These are phyloP conservation scores for Tyrannus savana DNA, from an alignment of 2,113 vertebrate genomes.

Conservation along the genomic window DNA sequence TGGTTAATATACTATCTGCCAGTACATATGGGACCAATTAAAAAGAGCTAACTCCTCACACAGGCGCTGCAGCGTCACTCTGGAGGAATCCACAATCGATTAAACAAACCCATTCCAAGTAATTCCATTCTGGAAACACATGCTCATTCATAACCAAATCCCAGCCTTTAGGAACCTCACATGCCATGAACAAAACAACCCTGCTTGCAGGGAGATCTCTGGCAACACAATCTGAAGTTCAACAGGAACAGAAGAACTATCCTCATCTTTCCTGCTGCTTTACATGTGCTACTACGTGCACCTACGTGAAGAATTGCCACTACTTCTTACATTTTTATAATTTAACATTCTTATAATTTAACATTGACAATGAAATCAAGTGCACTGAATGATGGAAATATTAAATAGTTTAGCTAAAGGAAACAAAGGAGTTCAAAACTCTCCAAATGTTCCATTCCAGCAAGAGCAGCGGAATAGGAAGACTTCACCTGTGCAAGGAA, in stretches of 20 bases:
- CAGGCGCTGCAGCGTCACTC: not conserved
- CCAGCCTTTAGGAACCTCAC: not conserved
- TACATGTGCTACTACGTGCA: not conserved
- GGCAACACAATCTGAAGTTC: not conserved
- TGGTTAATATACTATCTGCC: constrained; percentile 31
- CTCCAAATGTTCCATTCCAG: not conserved
- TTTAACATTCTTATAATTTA: not conserved
- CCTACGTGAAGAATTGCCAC: not conserved
- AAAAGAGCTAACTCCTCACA: not conserved
- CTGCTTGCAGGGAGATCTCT: not conserved
- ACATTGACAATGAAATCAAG: not conserved
- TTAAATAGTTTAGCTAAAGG: not conserved
- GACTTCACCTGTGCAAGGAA: not conserved
- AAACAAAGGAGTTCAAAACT: not conserved
- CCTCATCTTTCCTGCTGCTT: not conserved
- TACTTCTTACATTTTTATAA: not conserved
- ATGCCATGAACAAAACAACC: not conserved
- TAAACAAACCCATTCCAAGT: constrained; percentile 35
- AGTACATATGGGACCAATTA: constrained; percentile 50
- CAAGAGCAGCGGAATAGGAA: not conserved
- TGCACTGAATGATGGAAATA: not conserved
- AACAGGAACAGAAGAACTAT: not conserved
- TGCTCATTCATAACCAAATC: constrained; percentile 36
- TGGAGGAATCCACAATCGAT: constrained; percentile 36
- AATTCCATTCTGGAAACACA: constrained; percentile 44